Evolutionary conservation across 1,140 invertebrate genomes (phyloP).

Genomic region (Gryllus bimaculatus): DNA sequence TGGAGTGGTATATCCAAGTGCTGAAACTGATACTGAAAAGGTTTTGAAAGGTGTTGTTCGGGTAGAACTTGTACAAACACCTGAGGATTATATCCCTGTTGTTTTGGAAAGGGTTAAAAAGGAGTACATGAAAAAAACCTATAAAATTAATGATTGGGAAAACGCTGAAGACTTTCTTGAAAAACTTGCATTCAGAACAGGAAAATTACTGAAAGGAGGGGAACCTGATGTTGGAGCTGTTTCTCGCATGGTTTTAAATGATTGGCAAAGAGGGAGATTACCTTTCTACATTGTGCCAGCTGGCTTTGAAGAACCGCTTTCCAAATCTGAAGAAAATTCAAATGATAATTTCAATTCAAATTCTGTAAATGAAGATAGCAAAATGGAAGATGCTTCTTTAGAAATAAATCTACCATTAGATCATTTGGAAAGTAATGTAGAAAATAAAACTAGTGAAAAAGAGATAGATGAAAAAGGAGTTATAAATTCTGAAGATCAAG

Average conservation of each 20-base stretch:
- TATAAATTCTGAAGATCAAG: conserved; percentile 27
- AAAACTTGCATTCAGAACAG: conserved; percentile 73
- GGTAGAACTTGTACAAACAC: conserved; percentile 87
- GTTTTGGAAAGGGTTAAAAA: conserved; percentile 80
- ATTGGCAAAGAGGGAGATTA: conserved; percentile 95
- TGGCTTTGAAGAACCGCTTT: conserved; percentile 55
- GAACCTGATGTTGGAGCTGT: conserved; percentile 85
- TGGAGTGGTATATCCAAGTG: conserved; percentile 92
- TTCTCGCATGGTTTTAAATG: conserved; percentile 94
- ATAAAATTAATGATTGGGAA: conserved; percentile 73
- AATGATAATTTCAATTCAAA: conserved; percentile 24
- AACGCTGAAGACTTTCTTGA: conserved; percentile 84
- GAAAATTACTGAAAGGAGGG: conserved; percentile 90
- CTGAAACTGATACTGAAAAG: conserved; percentile 86
- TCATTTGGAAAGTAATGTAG: conserved; percentile 13
- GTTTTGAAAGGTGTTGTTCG: conserved; percentile 93
- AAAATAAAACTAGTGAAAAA: conserved; percentile 21
- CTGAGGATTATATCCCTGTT: conserved; percentile 86
- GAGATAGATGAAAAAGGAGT: conserved; percentile 23
- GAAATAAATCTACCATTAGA: conserved; percentile 9
- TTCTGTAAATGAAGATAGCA: conserved; percentile 19
- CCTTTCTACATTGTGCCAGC: conserved; percentile 87
- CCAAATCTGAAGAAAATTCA: conserved; percentile 27
- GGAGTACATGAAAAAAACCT: conserved; percentile 87
- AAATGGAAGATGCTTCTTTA: conserved; percentile 26